Evolutionary conservation across 2,888 invertebrate genomes (phyloP), one percentile per base, ranked within the genome.

Genomic region (Folsomia candida): DNA sequence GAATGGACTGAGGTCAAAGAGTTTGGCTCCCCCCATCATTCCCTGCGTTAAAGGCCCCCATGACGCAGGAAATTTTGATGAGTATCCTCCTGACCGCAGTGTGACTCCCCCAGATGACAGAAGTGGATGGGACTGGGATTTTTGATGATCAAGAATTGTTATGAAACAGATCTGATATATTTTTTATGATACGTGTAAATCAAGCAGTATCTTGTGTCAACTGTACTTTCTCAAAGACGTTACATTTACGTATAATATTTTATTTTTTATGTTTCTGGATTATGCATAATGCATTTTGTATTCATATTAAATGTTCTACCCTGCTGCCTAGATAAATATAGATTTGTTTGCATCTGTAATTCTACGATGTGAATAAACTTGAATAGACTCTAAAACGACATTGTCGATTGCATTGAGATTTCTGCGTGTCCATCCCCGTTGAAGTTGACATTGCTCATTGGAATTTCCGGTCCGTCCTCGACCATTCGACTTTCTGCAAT

Each of bases 71-170:
- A 88, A 88, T 81, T 88, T 88, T 80, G 88, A 88, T 81, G 83
- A 84, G 57, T 87, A 87, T 84, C 96, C 98, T 18, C 90, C 93
- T 1, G 97, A 97, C 82, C 89, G 89, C 2, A 95, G 95, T 78
- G 91, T 91, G 67, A 97, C 97, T 4, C 93, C 94, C 20, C 93
- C 94, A 22, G 97, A 97, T 82, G 98, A 99, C 82, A 85, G 93
- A 27, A 90, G 92, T 6, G 98, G 97, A 27, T 99, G 98, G 98
- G 97, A 98, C 83, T 87, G 89, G 74, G 94, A 94, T 80, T 98
- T 98, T 85, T 98, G 85, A 70, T 27, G 54, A 47, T 9, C 47
- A n/a, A n/a, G n/a, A n/a, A n/a, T n/a, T n/a, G n/a, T n/a, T n/a
- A n/a, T n/a, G n/a, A n/a, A n/a, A n/a, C n/a, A n/a, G n/a, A n/a